Percentiles rank a stretch among this genome's conserved stretches.
Evolutionary conservation across 2,888 invertebrate genomes (phyloP).

Genomic region (Rapana venosa): DNA sequence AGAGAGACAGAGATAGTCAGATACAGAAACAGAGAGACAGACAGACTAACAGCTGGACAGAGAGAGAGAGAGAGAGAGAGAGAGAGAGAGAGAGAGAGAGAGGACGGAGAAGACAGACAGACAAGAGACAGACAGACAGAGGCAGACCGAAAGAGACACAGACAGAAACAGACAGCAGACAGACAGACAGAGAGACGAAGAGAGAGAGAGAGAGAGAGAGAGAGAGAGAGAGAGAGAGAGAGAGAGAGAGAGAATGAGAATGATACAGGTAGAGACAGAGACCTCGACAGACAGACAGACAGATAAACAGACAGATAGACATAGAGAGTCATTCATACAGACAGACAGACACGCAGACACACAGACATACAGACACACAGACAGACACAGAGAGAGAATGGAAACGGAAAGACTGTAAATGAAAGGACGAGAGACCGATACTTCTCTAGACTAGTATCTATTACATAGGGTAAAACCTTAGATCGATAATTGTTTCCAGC

Average conservation of each 20-base stretch:
- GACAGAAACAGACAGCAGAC: background rate
- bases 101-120: background rate
- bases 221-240: background rate
- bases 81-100: background rate
- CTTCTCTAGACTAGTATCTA: no score
- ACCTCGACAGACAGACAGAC: background rate
- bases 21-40: background rate
- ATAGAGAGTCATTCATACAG: background rate
- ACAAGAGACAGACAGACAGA: background rate
- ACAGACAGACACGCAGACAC: background rate
- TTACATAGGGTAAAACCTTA: no score
- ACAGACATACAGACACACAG: background rate
- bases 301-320: background rate
- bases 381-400: background rate
- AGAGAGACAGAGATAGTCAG: slow-evolving; percentile 2
- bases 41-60: background rate
- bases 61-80: background rate
- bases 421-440: no score
- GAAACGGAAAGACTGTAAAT: no score
- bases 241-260: background rate
- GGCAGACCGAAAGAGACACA: background rate
- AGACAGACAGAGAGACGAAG: background rate
- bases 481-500: no score
- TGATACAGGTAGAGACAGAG: background rate
- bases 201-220: background rate